Evolutionary conservation across 1,140 invertebrate genomes (phyloP).

Genomic region (Tenebrio molitor): DNA sequence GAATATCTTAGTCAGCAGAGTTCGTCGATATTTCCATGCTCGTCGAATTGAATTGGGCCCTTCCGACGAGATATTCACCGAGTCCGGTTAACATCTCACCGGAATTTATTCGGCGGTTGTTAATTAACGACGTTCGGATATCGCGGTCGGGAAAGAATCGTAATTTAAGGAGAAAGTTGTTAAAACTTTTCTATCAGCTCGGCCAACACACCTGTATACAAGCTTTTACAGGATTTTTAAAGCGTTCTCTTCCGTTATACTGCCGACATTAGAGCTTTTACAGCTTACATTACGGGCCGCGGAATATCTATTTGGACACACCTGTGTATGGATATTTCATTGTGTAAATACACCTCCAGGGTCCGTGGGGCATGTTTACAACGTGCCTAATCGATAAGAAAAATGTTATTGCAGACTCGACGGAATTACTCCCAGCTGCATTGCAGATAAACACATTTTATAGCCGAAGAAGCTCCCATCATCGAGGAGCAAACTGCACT

Average conservation of each 20-base stretch:
- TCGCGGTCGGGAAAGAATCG: too few species aligned
- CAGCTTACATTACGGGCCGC: constrained; percentile 5
- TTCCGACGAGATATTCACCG: constrained; percentile 21
- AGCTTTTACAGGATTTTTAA: constrained; percentile 40
- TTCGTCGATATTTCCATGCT: constrained; percentile 31
- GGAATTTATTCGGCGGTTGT: too few species aligned
- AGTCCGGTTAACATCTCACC: too few species aligned
- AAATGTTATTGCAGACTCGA: constrained; percentile 37
- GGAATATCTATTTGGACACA: constrained; percentile 25
- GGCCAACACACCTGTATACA: constrained; percentile 38
- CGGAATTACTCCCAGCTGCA: constrained; percentile 19
- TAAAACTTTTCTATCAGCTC: constrained; percentile 31
- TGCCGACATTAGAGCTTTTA: constrained; percentile 38
- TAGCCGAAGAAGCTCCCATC: constrained; percentile 1
- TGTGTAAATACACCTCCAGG: constrained; percentile 16
- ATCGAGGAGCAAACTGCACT: constrained; percentile 12
- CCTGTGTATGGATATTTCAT: constrained; percentile 40
- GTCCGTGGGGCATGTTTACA: constrained; percentile 11
- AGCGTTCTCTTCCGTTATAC: constrained; percentile 15
- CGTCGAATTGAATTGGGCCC: constrained; percentile 43
- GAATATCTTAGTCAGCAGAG: constrained; percentile 50
- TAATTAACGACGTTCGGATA: too few species aligned
- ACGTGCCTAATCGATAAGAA: constrained; percentile 44
- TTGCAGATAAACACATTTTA: constrained; percentile 43
- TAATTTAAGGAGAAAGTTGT: constrained; percentile 24